Conservation (phyloP, 37 sponge, comb jelly and placozoan genomes). For the Petrosia ficiformis region DNA sequence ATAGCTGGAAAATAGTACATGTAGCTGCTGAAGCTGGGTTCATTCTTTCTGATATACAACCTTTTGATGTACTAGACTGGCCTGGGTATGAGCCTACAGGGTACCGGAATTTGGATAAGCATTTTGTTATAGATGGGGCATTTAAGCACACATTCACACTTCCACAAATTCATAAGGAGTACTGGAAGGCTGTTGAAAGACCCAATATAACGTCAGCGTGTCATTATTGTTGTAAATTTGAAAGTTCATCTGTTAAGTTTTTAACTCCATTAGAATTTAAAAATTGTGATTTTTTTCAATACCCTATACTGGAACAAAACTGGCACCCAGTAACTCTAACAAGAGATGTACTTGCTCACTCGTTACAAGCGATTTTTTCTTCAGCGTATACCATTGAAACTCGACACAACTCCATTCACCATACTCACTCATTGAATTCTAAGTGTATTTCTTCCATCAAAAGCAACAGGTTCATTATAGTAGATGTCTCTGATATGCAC, state of each 20-base stretch:
- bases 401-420: too few relatives aligned
- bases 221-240: not conserved
- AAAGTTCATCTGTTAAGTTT: not conserved
- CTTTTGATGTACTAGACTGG: constrained; percentile 28
- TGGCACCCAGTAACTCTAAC: constrained; percentile 36
- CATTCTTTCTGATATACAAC: constrained; percentile 34
- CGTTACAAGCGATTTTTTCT: too few relatives aligned
- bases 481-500: too few relatives aligned
- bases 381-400: too few relatives aligned
- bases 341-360: too few relatives aligned
- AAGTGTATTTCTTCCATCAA: too few relatives aligned
- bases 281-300: not conserved
- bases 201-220: too few relatives aligned
- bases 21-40: constrained; percentile 72
- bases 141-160: constrained; percentile 57
- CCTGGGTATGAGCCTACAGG: constrained; percentile 70
- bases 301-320: not conserved
- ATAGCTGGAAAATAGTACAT: constrained; percentile 82
- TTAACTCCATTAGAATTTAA: not conserved
- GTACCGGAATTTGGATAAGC: constrained; percentile 55
- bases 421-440: too few relatives aligned
- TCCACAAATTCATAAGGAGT: not conserved
- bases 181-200: too few relatives aligned
- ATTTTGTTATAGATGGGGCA: constrained; percentile 49
- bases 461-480: too few relatives aligned